A percentile compares a stretch with the other conserved stretches of the same genome.
Conservation (phyloP, 2,113 vertebrate genomes). For the Zootoca vivipara region DNA sequence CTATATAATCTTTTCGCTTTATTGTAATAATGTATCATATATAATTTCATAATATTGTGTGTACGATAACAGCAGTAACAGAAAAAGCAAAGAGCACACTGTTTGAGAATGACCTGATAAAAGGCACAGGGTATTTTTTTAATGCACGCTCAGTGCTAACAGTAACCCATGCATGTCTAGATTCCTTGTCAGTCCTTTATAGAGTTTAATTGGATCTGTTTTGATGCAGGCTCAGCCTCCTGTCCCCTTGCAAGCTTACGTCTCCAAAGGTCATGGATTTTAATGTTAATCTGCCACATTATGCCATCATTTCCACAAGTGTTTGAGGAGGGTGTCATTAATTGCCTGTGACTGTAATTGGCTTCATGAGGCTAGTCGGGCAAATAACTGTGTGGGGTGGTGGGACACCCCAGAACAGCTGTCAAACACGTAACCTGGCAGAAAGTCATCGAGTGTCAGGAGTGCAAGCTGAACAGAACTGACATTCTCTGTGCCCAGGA, state of each 20-base stretch:
- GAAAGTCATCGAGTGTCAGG: conserved; percentile 60
- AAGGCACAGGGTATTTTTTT: neutral
- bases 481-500: conserved; percentile 57
- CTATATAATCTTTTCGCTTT: too few species aligned
- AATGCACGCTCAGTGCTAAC: neutral
- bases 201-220: conserved; percentile 61
- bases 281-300: conserved; percentile 60
- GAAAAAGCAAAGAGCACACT: neutral
- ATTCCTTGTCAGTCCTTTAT: conserved; percentile 53
- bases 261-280: conserved; percentile 75
- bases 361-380: conserved; percentile 68
- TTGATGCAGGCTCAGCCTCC: conserved; percentile 29
- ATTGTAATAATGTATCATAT: too few species aligned
- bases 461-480: conserved; percentile 36
- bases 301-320: conserved; percentile 62
- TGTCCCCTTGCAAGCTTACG: conserved; percentile 47
- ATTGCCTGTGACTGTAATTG: conserved; percentile 79
- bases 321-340: conserved; percentile 73
- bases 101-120: conserved; percentile 31
- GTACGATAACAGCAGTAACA: too few species aligned
- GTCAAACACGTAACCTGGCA: conserved; percentile 74
- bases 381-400: conserved; percentile 65
- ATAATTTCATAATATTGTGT: too few species aligned
- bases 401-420: conserved; percentile 74
- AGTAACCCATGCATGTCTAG: neutral